A percentile compares a stretch with the other conserved stretches of the same genome.
These are phyloP conservation scores for Centroberyx gerrardi DNA, from an alignment of 2,797 vertebrate genomes.

Conservation along the genomic window DNA sequence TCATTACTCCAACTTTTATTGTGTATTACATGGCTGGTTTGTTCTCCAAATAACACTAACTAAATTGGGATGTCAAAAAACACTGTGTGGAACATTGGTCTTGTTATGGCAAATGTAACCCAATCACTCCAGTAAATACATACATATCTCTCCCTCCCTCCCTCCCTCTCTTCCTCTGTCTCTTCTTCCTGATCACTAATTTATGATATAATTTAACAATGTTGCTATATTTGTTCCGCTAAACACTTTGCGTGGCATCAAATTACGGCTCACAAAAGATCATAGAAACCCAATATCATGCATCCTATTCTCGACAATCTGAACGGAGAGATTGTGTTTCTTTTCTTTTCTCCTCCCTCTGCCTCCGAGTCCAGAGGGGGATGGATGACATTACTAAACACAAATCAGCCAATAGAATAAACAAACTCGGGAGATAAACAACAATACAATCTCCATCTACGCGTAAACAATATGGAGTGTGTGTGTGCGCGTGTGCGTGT, in stretches of 20 bases:
- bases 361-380: constrained; percentile 68
- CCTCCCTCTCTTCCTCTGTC: constrained; percentile 15
- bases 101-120: constrained; percentile 73
- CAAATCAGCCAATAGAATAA: constrained; percentile 80
- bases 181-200: constrained; percentile 80
- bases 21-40: constrained; percentile 75
- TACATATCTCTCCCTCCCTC: constrained; percentile 52
- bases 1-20: constrained; percentile 80
- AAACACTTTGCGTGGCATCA: constrained; percentile 77
- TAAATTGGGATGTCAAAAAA: constrained; percentile 70
- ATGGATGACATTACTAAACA: constrained; percentile 81
- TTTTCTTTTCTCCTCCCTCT: constrained; percentile 60
- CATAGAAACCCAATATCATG: constrained; percentile 79
- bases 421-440: constrained; percentile 77
- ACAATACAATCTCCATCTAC: constrained; percentile 79
- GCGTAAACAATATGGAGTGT: constrained; percentile 65
- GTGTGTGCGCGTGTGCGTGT: constrained; percentile 4
- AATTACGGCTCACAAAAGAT: constrained; percentile 79
- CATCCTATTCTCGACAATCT: constrained; percentile 77
- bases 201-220: constrained; percentile 79
- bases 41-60: constrained; percentile 72
- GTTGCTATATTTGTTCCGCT: constrained; percentile 78
- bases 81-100: constrained; percentile 62
- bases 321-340: constrained; percentile 74
- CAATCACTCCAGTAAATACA: constrained; percentile 75